Conservation (phyloP, 2,797 vertebrate species). For the Crenuchus spilurus region DNA sequence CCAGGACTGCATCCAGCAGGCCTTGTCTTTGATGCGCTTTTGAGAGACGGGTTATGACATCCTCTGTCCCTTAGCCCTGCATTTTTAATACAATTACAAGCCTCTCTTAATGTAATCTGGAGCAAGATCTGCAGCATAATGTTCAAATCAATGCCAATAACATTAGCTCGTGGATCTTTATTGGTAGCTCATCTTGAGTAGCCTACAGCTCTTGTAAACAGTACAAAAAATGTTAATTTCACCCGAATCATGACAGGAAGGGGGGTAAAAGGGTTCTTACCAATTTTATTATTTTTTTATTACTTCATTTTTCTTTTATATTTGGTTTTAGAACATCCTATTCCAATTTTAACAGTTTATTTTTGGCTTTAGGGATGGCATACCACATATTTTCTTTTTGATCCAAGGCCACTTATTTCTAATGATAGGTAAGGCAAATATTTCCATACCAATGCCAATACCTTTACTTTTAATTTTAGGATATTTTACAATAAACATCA, state of each 20-base stretch:
- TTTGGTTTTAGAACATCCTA: no score
- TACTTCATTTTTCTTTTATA: neutral
- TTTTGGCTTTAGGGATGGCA: no score
- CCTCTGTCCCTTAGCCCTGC: slow-evolving; percentile 60
- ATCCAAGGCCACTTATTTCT: no score
- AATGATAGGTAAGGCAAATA: no score
- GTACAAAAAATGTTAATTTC: neutral
- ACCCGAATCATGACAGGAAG: neutral
- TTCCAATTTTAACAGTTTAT: no score
- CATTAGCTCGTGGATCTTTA: slow-evolving; percentile 56
- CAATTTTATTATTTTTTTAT: no score
- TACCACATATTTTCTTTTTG: no score
- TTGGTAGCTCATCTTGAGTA: slow-evolving; percentile 14
- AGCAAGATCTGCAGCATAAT: slow-evolving; percentile 70
- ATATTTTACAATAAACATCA: no score
- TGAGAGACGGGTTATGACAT: slow-evolving; percentile 64
- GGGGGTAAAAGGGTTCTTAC: no score
- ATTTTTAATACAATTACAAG: slow-evolving; percentile 74
- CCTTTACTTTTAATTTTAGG: no score
- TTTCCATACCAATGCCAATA: no score
- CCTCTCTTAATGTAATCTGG: slow-evolving; percentile 77
- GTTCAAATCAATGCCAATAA: slow-evolving; percentile 76
- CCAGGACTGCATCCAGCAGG: slow-evolving; percentile 56
- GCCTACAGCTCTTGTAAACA: slow-evolving; percentile 5
- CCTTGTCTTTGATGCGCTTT: slow-evolving; percentile 39